phyloP scores from a whole-genome alignment of 2,888 invertebrate species.

The Dione vanillae region DNA sequence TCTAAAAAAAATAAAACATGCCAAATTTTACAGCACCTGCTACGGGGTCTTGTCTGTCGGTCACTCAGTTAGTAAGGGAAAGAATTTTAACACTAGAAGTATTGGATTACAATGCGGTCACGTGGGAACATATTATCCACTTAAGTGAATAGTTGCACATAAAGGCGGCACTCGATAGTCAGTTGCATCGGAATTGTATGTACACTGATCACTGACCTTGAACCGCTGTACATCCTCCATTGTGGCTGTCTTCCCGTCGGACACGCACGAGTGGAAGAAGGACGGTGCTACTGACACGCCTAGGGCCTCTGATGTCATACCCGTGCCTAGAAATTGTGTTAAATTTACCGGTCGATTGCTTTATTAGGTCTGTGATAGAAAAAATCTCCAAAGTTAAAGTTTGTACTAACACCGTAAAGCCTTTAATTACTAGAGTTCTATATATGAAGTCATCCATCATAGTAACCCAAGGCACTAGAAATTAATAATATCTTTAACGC shows the following conservation, averaged over 20 bases:
- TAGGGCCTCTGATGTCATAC: conserved; percentile 97
- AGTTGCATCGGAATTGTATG: conserved; percentile 28
- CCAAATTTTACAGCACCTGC: background rate
- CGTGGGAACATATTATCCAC: conserved; percentile 42
- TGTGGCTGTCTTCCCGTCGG: conserved; percentile 96
- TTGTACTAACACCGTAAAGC: no score
- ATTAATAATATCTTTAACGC: conserved; percentile 5
- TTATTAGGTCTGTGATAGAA: background rate
- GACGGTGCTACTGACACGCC: conserved; percentile 98
- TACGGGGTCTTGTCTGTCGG: background rate
- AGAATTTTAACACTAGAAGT: background rate
- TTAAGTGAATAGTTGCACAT: conserved; percentile 40
- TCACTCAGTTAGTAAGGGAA: background rate
- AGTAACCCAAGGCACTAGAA: background rate
- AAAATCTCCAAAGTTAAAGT: no score
- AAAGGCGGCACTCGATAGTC: conserved; percentile 6
- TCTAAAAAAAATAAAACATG: no score
- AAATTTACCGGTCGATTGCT: conserved; percentile 17
- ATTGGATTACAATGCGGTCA: conserved; percentile 27
- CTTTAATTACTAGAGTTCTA: no score
- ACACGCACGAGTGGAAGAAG: conserved; percentile 97
- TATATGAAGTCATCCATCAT: conserved; percentile 1
- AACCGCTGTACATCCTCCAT: conserved; percentile 98
- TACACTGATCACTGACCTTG: conserved; percentile 90
- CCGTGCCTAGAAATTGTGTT: conserved; percentile 85